A percentile compares a stretch with the other conserved stretches of the same genome.
phyloP scores from a whole-genome alignment of 2,113 vertebrate genomes.

The Ciconia maguari region DNA sequence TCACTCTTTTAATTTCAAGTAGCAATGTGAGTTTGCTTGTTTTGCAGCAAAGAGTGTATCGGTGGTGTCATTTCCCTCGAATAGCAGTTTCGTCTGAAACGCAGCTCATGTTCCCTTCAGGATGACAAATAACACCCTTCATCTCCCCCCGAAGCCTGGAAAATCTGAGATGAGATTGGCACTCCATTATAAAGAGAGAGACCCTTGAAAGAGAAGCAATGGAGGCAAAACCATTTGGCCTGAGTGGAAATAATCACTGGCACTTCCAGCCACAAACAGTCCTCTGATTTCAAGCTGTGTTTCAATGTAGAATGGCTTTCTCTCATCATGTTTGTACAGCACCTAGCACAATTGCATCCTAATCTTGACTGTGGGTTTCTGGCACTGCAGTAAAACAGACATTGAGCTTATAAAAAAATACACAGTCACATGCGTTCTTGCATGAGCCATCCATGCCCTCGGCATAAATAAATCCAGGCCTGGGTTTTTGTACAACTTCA shows the following conservation, averaged over 20 bases:
- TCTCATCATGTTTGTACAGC: background rate
- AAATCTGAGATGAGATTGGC: slow-evolving; percentile 21
- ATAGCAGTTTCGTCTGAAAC: background rate
- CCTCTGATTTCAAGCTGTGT: background rate
- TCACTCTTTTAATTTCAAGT: background rate
- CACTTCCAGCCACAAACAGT: background rate
- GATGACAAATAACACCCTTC: background rate
- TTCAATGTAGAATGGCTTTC: background rate
- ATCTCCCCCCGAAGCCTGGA: background rate
- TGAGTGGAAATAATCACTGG: background rate
- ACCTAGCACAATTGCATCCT: background rate
- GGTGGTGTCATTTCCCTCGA: background rate
- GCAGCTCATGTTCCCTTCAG: background rate
- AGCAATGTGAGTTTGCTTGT: background rate
- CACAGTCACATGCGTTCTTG: background rate
- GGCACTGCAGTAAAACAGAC: background rate
- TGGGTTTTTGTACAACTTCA: background rate
- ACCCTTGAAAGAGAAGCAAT: background rate
- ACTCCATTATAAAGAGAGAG: background rate
- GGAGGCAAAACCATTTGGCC: background rate
- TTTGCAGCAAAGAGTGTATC: background rate
- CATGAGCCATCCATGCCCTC: background rate
- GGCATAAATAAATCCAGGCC: background rate
- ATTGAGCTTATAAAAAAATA: background rate
- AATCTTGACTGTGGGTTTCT: background rate